These are phyloP conservation scores for Euura saliciscinereae DNA, from an alignment of 1,140 invertebrate species.

Conservation along the genomic window DNA sequence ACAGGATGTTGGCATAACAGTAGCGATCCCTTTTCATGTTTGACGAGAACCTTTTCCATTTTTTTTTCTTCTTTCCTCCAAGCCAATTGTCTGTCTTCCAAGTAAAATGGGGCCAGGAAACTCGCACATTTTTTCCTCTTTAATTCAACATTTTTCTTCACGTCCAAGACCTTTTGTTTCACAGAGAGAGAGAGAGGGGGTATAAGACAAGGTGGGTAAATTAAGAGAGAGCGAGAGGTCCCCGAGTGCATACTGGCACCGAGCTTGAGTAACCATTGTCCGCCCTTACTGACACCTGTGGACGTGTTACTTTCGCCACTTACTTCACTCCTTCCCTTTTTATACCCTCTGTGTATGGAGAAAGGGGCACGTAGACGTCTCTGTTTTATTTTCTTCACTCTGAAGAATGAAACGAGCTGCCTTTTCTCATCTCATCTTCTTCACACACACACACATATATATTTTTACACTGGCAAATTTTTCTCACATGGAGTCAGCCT, in stretches of 20 bases:
- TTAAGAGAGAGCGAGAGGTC: not conserved
- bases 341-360: no score
- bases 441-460: not conserved
- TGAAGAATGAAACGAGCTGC: not conserved
- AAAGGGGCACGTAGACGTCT: no score
- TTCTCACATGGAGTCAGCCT: no score
- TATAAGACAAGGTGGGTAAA: not conserved
- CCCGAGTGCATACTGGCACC: not conserved
- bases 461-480: no score
- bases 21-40: not conserved
- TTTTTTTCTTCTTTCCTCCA: not conserved
- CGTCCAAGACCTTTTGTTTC: not conserved
- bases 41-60: not conserved
- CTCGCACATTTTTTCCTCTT: not conserved
- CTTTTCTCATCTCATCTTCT: not conserved
- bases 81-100: not conserved
- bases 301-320: conserved; percentile 48
- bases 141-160: no score
- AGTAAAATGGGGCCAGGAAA: no score
- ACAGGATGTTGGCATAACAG: conserved; percentile 3
- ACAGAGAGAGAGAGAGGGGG: not conserved
- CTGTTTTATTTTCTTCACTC: no score
- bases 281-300: conserved; percentile 52
- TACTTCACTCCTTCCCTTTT: conserved; percentile 33
- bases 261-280: conserved; percentile 44